Conservation (phyloP, 2,888 invertebrate species). For the Abrostola tripartita region DNA sequence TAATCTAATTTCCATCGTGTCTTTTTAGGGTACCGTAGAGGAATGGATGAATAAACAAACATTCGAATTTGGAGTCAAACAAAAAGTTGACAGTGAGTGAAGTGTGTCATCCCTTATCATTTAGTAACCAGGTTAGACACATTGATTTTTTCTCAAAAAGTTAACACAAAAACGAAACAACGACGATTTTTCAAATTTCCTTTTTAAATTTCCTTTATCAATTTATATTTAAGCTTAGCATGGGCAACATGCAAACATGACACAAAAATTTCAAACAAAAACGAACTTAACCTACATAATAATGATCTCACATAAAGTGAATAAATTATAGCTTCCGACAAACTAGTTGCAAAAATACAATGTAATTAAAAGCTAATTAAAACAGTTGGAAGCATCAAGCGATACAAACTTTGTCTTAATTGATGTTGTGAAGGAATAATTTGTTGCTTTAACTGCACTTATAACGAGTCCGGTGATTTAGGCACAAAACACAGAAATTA, state of each 20-base stretch:
- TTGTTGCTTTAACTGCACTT: no score
- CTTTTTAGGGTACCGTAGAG: constrained; percentile 51
- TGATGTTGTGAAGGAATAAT: no score
- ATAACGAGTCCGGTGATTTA: background rate
- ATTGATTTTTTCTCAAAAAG: background rate
- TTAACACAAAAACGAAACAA: constrained; percentile 8
- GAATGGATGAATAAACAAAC: constrained; percentile 23
- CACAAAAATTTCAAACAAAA: constrained; percentile 11
- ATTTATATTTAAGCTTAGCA: no score
- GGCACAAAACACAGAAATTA: background rate
- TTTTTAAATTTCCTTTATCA: no score
- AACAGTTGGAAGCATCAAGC: no score
- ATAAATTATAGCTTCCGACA: no score
- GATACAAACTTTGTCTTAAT: no score
- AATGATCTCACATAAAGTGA: background rate
- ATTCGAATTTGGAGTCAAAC: constrained; percentile 18
- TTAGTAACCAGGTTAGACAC: constrained; percentile 13
- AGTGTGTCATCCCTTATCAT: constrained; percentile 37
- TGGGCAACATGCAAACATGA: no score
- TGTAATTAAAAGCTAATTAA: no score
- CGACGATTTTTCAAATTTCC: no score
- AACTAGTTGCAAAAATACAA: no score
- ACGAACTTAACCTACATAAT: background rate
- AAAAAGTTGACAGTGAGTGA: constrained; percentile 25
- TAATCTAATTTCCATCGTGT: constrained; percentile 67